Evolutionary conservation across 1,140 invertebrate species (phyloP).

Genomic region (Sinella curviseta): DNA sequence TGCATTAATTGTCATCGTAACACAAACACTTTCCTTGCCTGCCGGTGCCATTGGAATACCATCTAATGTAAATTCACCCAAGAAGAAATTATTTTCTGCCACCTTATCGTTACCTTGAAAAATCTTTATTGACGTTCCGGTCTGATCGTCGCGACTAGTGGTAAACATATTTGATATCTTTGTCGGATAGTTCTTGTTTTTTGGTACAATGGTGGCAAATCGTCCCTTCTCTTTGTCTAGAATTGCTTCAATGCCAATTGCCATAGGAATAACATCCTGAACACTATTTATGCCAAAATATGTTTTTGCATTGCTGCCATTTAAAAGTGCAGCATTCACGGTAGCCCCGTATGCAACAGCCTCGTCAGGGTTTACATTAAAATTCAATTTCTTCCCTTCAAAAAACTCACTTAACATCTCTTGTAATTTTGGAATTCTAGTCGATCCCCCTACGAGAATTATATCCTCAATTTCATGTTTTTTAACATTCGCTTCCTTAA

Average conservation of each 20-base stretch:
- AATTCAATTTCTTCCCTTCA: conserved; percentile 69
- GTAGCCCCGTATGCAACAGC: conserved; percentile 75
- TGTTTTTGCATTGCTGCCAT: too few relatives aligned
- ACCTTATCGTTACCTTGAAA: conserved; percentile 26
- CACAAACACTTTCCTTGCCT: conserved; percentile 20
- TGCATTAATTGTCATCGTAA: conserved; percentile 28
- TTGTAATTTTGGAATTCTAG: conserved; percentile 52
- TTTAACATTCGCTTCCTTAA: conserved; percentile 57
- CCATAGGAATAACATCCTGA: conserved; percentile 17
- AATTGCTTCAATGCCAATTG: background rate
- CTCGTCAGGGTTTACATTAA: conserved; percentile 72
- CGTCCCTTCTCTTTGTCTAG: background rate
- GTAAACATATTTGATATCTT: conserved; percentile 64
- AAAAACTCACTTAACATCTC: conserved; percentile 64
- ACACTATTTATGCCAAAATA: background rate
- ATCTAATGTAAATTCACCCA: conserved; percentile 32
- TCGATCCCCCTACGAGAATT: conserved; percentile 53
- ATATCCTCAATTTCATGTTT: conserved; percentile 51
- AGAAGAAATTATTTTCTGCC: conserved; percentile 2
- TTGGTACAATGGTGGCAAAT: background rate
- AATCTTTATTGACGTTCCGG: conserved; percentile 57
- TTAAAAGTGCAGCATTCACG: conserved; percentile 63
- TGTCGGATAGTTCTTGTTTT: conserved; percentile 63
- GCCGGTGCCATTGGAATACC: conserved; percentile 23
- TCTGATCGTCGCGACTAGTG: conserved; percentile 65